A percentile compares a stretch with the other conserved stretches of the same genome.
phyloP scores from a whole-genome alignment of 2,888 invertebrate genomes.

The Cerastis leucographa region DNA sequence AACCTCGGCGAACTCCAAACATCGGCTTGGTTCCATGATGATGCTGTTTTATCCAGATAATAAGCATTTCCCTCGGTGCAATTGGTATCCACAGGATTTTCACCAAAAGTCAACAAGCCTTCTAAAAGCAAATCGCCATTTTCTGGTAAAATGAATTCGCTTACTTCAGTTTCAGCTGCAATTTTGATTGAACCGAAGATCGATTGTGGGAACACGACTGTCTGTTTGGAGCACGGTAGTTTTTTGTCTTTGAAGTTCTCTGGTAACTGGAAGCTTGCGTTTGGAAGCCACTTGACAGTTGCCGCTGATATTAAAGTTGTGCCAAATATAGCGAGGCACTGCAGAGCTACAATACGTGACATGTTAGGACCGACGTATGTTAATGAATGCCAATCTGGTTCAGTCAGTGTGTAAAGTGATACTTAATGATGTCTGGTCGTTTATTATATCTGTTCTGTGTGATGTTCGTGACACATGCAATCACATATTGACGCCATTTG shows the following conservation, averaged over 20 bases:
- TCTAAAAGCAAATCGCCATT: conserved; percentile 84
- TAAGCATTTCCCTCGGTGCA: conserved; percentile 76
- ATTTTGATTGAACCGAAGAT: conserved; percentile 76
- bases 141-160: conserved; percentile 81
- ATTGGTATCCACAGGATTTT: conserved; percentile 72
- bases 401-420: conserved; percentile 77
- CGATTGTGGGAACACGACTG: conserved; percentile 81
- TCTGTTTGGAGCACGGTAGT: conserved; percentile 84
- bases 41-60: conserved; percentile 77
- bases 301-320: conserved; percentile 71
- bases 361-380: conserved; percentile 62
- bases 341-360: conserved; percentile 45
- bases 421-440: conserved; percentile 79
- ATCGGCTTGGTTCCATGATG: conserved; percentile 83
- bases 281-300: conserved; percentile 83
- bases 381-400: conserved; percentile 74
- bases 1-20: conserved; percentile 85
- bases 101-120: conserved; percentile 77
- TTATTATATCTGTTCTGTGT: conserved; percentile 76
- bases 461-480: conserved; percentile 75
- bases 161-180: conserved; percentile 72
- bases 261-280: conserved; percentile 81
- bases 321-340: conserved; percentile 53
- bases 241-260: conserved; percentile 80
- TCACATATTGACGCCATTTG: conserved; percentile 68